phyloP scores from a whole-genome alignment of 2,113 vertebrate genomes.

The Daphoenositta chrysoptera region DNA sequence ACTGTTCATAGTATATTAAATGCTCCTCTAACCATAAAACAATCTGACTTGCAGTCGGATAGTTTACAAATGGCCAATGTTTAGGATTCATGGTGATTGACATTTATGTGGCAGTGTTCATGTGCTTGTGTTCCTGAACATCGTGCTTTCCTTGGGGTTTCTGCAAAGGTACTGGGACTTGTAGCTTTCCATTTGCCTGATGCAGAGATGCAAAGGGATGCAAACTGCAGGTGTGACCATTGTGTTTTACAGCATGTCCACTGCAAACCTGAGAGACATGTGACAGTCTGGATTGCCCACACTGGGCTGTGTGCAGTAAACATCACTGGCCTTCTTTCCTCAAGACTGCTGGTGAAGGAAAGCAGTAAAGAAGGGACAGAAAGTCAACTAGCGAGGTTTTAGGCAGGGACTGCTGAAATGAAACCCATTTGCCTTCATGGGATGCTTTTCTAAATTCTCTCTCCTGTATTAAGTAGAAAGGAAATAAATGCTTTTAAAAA shows the following conservation, averaged over 20 bases:
- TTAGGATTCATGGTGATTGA: neutral
- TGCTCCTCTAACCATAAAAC: constrained; percentile 68
- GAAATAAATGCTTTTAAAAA: neutral
- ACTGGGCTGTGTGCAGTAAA: neutral
- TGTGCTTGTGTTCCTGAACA: neutral
- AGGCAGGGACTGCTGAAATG: neutral
- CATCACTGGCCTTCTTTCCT: neutral
- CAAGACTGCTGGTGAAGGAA: neutral
- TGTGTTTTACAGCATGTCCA: neutral
- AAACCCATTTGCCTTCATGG: neutral
- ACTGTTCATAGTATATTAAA: constrained; percentile 72
- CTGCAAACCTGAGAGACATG: neutral
- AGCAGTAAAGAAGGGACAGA: neutral
- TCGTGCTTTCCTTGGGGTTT: neutral
- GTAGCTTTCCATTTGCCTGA: neutral
- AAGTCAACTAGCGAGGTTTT: neutral
- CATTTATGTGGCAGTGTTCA: neutral
- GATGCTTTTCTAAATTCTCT: neutral
- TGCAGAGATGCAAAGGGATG: neutral
- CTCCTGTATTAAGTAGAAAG: neutral
- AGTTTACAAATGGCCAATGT: constrained; percentile 36
- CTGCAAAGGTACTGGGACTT: neutral
- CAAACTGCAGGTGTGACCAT: neutral
- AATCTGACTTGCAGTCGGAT: constrained; percentile 56
- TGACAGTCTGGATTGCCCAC: neutral